These are phyloP conservation scores for Coranthus polyacanthus DNA, from an alignment of 2,797 vertebrate species.

Conservation along the genomic window DNA sequence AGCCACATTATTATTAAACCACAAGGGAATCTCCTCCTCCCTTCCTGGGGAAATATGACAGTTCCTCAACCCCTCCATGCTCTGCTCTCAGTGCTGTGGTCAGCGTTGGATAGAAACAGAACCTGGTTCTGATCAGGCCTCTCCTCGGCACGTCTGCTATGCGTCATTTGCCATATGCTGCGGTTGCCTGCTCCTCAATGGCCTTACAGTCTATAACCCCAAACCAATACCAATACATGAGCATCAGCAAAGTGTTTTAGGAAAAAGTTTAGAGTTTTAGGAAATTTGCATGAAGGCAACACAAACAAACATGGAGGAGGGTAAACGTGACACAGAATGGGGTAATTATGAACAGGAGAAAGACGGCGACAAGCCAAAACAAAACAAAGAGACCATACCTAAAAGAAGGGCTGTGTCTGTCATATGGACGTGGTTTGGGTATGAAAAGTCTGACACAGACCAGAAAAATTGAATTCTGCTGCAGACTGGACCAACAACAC, in stretches of 20 bases:
- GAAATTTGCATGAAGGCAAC: no score
- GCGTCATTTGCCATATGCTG: conserved; percentile 68
- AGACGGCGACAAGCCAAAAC: no score
- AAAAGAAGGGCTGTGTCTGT: no score
- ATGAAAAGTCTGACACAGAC: no score
- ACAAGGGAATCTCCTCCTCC: conserved; percentile 60
- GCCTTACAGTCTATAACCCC: conserved; percentile 31
- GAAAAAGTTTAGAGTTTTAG: no score
- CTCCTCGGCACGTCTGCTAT: conserved; percentile 51
- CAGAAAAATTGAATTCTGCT: no score
- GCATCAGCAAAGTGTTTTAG: conserved; percentile 34
- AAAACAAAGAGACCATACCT: no score
- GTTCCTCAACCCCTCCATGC: conserved; percentile 41
- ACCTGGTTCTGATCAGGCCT: conserved; percentile 65
- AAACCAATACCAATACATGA: conserved; percentile 55
- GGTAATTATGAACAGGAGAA: no score
- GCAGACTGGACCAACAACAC: no score
- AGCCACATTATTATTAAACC: conserved; percentile 67
- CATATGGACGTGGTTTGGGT: no score
- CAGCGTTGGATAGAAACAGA: conserved; percentile 55
- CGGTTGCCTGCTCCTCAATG: conserved; percentile 48
- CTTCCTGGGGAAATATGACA: conserved; percentile 57
- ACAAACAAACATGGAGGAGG: no score
- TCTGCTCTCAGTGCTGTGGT: conserved; percentile 56
- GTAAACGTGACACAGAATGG: no score